Percentiles rank a stretch among this genome's conserved stretches.
phyloP scores from a whole-genome alignment of 2,888 invertebrate species.

The Heteropelma amictum region DNA sequence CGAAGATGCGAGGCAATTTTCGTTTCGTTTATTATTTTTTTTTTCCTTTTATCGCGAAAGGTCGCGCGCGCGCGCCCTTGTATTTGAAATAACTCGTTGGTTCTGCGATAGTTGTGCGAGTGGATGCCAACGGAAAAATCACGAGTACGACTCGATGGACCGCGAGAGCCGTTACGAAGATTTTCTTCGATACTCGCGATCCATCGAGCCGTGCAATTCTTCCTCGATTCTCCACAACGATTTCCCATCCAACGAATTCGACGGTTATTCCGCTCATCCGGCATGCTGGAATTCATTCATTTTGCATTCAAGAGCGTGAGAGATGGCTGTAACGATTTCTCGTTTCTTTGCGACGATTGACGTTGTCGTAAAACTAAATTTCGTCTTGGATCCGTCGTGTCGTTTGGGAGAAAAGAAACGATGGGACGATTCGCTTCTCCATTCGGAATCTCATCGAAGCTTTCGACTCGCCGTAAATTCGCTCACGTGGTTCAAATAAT shows the following conservation, averaged over 20 bases:
- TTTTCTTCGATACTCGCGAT: slow-evolving; percentile 62
- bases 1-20: too few relatives aligned
- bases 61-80: slow-evolving; percentile 15
- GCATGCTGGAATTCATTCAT: neutral
- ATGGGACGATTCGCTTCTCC: too few relatives aligned
- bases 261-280: slow-evolving; percentile 15
- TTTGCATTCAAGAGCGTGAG: too few relatives aligned
- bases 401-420: too few relatives aligned
- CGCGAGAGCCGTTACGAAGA: slow-evolving; percentile 59
- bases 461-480: too few relatives aligned
- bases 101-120: slow-evolving; percentile 77
- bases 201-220: slow-evolving; percentile 65
- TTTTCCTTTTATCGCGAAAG: neutral
- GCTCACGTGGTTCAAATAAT: too few relatives aligned
- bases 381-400: too few relatives aligned
- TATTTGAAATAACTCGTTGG: slow-evolving; percentile 77
- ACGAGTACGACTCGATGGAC: slow-evolving; percentile 67
- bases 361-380: too few relatives aligned
- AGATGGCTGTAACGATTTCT: too few relatives aligned
- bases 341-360: too few relatives aligned
- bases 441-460: too few relatives aligned
- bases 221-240: slow-evolving; percentile 46
- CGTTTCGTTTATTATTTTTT: neutral
- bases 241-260: slow-evolving; percentile 50
- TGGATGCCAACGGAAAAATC: slow-evolving; percentile 73